Evolutionary conservation across 2,888 invertebrate genomes (phyloP), one percentile per base, ranked within the genome.

Genomic region (Abrostola triplasia): DNA sequence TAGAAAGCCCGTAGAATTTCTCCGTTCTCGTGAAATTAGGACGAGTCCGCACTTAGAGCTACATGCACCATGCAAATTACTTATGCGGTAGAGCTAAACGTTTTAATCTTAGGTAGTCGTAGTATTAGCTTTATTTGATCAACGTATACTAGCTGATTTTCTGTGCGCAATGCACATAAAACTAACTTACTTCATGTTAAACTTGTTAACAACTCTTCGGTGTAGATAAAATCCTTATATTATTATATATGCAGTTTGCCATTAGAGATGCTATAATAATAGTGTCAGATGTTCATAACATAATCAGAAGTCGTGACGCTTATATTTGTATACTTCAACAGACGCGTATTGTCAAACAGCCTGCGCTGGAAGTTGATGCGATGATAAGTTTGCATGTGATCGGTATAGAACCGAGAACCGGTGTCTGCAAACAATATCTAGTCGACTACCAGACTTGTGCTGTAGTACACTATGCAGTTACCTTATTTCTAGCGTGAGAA

Each of bases 361-460:
- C 8, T 59, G 52, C 62, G 61, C 38, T 36, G 36, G 58, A 61
- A 44, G 59, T 65, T 70, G 59, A 52, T 51, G 65, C 56, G 64
- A 75, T 69, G 59, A 64, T 64, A 61, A 66, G 67, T 67, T 67
- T 56, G 64, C 66, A 67, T 65, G 64, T 60, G 70, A 66, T 62
- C 64, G 50, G 70, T 66, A 61, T 62, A 61, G 54, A 49, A 52
- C 49, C 13, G 58, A n/a, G 68, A 64, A 62, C 61, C 47, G 60
- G 49, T 61, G 60, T 5, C 64, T 49, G 49, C 60, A 57, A 61
- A 64, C 57, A 59, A 49, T 63, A 64, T 60, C 60, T 66, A 72
- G 50, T 56, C 49, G 13, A 42, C 35, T 59, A 40, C 35, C 47
- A 53, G 36, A 12, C 61, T 67, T 44, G 44, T 54, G 40, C 48